A percentile compares a stretch with the other conserved stretches of the same genome.
phyloP scores from a whole-genome alignment of 2,113 vertebrate species.

The Ardeotis arabs region DNA sequence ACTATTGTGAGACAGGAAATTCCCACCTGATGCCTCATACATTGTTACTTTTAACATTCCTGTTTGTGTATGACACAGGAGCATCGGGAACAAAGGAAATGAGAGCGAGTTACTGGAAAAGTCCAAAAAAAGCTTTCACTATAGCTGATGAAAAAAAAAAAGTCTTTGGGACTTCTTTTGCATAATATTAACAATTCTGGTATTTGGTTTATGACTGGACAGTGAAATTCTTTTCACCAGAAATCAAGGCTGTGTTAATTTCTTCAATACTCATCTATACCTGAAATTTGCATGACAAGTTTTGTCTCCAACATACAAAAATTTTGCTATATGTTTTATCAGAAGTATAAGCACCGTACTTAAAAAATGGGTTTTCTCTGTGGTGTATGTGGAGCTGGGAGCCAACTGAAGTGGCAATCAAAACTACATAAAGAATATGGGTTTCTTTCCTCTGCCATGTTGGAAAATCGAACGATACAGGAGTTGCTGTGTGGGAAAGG shows the following conservation, averaged over 20 bases:
- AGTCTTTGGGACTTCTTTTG: not conserved
- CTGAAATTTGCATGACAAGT: not conserved
- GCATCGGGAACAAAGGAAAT: conserved; percentile 33
- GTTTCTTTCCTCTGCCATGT: not conserved
- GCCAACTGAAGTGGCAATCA: not conserved
- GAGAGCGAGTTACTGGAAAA: not conserved
- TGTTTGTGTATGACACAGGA: not conserved
- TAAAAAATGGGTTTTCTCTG: not conserved
- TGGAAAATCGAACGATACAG: not conserved
- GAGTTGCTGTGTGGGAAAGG: not conserved
- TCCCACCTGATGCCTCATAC: conserved; percentile 31
- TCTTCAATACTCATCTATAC: not conserved
- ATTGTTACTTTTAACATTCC: not conserved
- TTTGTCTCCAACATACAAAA: not conserved
- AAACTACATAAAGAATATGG: not conserved
- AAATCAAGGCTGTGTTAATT: not conserved
- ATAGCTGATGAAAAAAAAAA: not conserved
- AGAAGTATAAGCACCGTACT: not conserved
- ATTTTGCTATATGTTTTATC: not conserved
- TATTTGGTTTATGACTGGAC: not conserved
- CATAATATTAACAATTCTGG: not conserved
- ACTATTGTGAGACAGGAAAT: conserved; percentile 27
- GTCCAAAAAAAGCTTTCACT: not conserved
- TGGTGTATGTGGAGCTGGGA: not conserved
- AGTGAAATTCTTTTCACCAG: not conserved